phyloP scores from a whole-genome alignment of 2,888 invertebrate species.

The Rotaria magnacalcarata region DNA sequence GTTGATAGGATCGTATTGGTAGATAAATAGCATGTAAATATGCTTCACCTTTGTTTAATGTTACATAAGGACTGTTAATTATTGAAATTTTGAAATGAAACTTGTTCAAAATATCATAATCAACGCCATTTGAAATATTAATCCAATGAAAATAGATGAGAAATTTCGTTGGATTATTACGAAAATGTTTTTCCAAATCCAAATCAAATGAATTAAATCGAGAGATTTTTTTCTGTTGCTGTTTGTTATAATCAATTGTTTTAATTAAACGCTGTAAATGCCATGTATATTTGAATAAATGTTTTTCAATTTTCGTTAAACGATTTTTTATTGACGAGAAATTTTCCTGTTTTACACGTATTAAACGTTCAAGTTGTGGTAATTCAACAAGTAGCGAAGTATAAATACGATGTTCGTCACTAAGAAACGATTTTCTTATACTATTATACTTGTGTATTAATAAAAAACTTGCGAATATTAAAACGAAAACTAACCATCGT shows the following conservation, averaged over 20 bases:
- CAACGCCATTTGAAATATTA: background rate
- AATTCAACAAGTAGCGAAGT: background rate
- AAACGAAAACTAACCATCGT: background rate
- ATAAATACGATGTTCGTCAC: constrained; percentile 24
- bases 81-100: background rate
- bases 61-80: constrained; percentile 4
- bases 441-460: background rate
- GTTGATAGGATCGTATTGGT: background rate
- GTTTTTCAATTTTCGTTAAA: constrained; percentile 1
- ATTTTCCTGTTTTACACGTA: background rate
- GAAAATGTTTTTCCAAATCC: background rate
- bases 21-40: background rate
- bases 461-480: background rate
- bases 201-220: constrained; percentile 2
- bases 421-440: background rate
- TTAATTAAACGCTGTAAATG: constrained; percentile 23
- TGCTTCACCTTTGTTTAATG: background rate
- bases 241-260: constrained; percentile 3
- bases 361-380: constrained; percentile 1
- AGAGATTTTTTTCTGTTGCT: background rate
- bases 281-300: constrained; percentile 1
- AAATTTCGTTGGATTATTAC: background rate
- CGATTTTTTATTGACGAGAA: background rate
- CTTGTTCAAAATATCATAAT: background rate
- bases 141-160: background rate